Conservation (phyloP, 1,140 invertebrate genomes). For the Formica selysi region DNA sequence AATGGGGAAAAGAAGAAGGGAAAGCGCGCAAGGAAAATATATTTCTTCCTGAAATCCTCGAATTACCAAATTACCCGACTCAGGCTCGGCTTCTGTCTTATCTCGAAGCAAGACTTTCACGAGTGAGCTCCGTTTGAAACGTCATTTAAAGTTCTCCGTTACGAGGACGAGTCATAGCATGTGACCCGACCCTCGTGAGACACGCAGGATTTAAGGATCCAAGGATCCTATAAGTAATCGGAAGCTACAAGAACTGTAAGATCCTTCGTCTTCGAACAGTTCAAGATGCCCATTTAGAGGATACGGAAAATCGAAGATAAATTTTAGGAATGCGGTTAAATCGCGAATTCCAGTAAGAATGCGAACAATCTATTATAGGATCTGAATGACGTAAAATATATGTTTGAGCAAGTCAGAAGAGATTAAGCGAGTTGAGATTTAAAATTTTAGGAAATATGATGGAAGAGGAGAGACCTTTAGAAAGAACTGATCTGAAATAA, state of each 20-base stretch:
- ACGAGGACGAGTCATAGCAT: slow-evolving; percentile 48
- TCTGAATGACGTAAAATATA: background rate
- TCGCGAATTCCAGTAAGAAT: background rate
- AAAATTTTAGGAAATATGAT: background rate
- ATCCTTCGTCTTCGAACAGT: slow-evolving; percentile 18
- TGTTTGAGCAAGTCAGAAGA: background rate
- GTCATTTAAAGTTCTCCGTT: slow-evolving; percentile 61
- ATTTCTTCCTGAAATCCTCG: slow-evolving; percentile 58
- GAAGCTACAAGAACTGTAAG: slow-evolving; percentile 9
- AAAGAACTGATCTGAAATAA: background rate
- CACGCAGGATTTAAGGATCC: slow-evolving; percentile 52
- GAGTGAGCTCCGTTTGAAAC: slow-evolving; percentile 49
- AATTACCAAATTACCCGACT: slow-evolving; percentile 71
- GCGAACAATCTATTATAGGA: slow-evolving; percentile 9
- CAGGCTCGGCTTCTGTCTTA: slow-evolving; percentile 35
- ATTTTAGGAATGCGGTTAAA: background rate
- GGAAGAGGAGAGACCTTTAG: background rate
- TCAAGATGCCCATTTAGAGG: background rate
- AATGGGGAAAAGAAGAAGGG: background rate
- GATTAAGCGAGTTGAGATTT: background rate
- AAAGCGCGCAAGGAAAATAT: slow-evolving; percentile 41
- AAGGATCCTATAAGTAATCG: slow-evolving; percentile 30
- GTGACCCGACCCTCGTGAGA: slow-evolving; percentile 48
- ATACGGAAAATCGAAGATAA: slow-evolving; percentile 10
- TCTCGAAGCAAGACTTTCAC: slow-evolving; percentile 46